phyloP scores from a whole-genome alignment of 2,888 invertebrate genomes.

The Idaea aversata region DNA sequence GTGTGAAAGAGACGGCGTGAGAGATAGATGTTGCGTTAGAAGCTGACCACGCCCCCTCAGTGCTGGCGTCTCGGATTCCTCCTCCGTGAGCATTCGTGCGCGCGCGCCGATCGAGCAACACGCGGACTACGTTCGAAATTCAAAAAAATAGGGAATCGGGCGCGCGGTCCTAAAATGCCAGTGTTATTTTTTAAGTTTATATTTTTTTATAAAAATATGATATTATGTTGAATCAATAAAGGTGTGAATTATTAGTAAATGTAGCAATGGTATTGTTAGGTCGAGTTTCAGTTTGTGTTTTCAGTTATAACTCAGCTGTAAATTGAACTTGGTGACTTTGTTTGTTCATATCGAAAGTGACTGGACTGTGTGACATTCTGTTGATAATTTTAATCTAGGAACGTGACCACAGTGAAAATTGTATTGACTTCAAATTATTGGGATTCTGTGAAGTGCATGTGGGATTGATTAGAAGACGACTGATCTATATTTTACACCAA shows the following conservation, averaged over 20 bases:
- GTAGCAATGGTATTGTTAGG: constrained; percentile 42
- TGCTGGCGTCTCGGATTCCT: constrained; percentile 64
- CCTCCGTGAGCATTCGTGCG: constrained; percentile 77
- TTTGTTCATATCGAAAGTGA: constrained; percentile 68
- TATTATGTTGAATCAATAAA: constrained; percentile 26
- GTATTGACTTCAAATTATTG: constrained; percentile 49
- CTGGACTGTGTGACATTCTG: constrained; percentile 70
- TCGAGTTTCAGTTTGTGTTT: constrained; percentile 62
- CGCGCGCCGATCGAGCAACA: constrained; percentile 68
- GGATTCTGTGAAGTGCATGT: constrained; percentile 65
- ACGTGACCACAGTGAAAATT: constrained; percentile 52
- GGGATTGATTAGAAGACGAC: constrained; percentile 52
- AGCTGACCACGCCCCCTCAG: constrained; percentile 66
- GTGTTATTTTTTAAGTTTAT: constrained; percentile 36
- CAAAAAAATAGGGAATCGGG: constrained; percentile 48
- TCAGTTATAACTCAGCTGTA: constrained; percentile 59
- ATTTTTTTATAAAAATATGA: constrained; percentile 17
- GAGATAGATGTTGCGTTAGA: constrained; percentile 75
- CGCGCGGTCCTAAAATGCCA: constrained; percentile 54
- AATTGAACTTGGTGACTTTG: constrained; percentile 49
- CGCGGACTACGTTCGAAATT: constrained; percentile 53
- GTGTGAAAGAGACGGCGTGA: constrained; percentile 51
- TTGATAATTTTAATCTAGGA: constrained; percentile 41
- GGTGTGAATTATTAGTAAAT: constrained; percentile 42
- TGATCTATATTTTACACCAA: constrained; percentile 56